phyloP scores from a whole-genome alignment of 2,113 vertebrate species.

The Antechinus flavipes region DNA sequence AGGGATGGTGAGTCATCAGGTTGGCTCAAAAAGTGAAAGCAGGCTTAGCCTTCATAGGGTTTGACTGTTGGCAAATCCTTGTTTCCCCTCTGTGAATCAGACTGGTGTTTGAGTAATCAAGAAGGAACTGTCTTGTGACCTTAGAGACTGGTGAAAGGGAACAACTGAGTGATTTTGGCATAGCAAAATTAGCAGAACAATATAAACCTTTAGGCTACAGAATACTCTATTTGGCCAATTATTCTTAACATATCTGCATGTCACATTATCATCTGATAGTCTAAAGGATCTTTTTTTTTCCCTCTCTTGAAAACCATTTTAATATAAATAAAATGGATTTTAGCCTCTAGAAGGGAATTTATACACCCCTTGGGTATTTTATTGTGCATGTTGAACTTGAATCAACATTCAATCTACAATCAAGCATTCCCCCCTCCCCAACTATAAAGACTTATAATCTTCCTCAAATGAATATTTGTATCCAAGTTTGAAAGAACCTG shows the following conservation, averaged over 20 bases:
- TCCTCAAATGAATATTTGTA: slow-evolving; percentile 62
- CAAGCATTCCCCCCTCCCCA: neutral
- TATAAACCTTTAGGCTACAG: slow-evolving; percentile 82
- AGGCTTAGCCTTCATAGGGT: slow-evolving; percentile 82
- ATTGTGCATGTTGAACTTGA: slow-evolving; percentile 3
- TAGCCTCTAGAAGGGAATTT: slow-evolving; percentile 19
- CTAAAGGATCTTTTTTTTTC: slow-evolving; percentile 53
- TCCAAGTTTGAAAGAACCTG: slow-evolving; percentile 53
- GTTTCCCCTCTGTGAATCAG: slow-evolving; percentile 83
- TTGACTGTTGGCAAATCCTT: slow-evolving; percentile 82
- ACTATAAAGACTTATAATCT: slow-evolving; percentile 22
- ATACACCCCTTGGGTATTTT: slow-evolving; percentile 50
- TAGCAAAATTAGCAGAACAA: slow-evolving; percentile 81
- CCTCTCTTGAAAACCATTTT: slow-evolving; percentile 65
- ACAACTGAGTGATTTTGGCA: slow-evolving; percentile 86
- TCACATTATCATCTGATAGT: slow-evolving; percentile 66
- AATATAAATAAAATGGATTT: slow-evolving; percentile 68
- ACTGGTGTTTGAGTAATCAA: slow-evolving; percentile 87
- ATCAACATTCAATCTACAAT: no score
- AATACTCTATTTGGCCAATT: slow-evolving; percentile 73
- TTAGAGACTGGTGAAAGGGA: slow-evolving; percentile 86
- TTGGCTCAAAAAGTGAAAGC: slow-evolving; percentile 84
- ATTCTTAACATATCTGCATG: slow-evolving; percentile 64
- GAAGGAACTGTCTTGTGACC: slow-evolving; percentile 90
- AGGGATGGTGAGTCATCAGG: slow-evolving; percentile 83